Percentiles rank a stretch among this genome's conserved stretches.
Evolutionary conservation across 2,797 vertebrate genomes (phyloP).

Genomic region (Siniperca undulata): DNA sequence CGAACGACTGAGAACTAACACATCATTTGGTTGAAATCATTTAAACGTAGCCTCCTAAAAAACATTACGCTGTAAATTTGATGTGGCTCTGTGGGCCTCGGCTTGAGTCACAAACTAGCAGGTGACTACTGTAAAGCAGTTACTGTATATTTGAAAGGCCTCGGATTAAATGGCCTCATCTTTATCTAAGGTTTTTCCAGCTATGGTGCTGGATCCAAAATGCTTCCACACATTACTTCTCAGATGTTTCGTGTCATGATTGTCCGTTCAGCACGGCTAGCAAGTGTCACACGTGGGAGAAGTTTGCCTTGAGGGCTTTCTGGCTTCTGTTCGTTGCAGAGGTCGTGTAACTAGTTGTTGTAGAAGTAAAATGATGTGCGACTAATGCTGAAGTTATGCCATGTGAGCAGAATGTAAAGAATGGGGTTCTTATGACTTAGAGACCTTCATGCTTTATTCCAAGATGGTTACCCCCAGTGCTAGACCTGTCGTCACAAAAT

Average conservation of each 20-base stretch:
- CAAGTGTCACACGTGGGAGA: neutral
- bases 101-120: neutral
- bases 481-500: no score
- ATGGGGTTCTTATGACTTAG: neutral
- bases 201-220: neutral
- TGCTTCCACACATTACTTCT: neutral
- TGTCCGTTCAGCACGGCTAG: neutral
- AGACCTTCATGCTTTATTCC: neutral
- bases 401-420: neutral
- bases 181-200: neutral
- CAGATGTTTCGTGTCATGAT: neutral
- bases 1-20: neutral
- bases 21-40: neutral
- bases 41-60: neutral
- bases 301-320: no score
- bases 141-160: neutral
- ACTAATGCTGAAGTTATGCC: neutral
- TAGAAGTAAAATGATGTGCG: neutral
- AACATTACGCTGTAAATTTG: no score
- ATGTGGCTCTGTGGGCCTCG: neutral
- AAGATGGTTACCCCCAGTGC: neutral
- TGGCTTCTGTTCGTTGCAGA: neutral
- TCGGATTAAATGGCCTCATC: neutral
- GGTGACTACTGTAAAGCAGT: neutral
- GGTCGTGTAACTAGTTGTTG: neutral